Conservation (phyloP, 2,797 vertebrate species). For the Sebastes nivosus region DNA sequence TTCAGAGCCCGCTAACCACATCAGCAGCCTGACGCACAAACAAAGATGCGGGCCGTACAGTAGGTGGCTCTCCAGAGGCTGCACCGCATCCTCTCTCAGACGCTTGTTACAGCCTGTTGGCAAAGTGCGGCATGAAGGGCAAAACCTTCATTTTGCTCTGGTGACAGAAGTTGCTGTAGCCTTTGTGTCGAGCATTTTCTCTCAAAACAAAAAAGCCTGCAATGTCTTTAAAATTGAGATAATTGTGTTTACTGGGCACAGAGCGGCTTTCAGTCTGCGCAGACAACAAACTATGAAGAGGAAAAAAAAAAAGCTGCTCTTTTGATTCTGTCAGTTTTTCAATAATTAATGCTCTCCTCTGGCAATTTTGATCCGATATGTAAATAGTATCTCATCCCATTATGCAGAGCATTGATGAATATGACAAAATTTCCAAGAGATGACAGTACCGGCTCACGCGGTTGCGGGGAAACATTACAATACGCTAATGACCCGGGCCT, state of each 20-base stretch:
- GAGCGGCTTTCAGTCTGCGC: constrained; percentile 69
- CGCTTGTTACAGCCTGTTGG: constrained; percentile 52
- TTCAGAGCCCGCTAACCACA: constrained; percentile 54
- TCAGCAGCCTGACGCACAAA: constrained; percentile 49
- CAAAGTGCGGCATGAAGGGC: constrained; percentile 31
- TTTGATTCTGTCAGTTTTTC: constrained; percentile 81
- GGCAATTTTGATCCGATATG: constrained; percentile 79
- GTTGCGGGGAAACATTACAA: constrained; percentile 70
- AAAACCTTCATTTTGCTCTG: constrained; percentile 46
- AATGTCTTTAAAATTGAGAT: constrained; percentile 80
- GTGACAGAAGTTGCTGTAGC: constrained; percentile 47
- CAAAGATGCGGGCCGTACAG: constrained; percentile 26
- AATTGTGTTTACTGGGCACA: constrained; percentile 81
- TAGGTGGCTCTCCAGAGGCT: constrained; percentile 46
- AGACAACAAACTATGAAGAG: constrained; percentile 74
- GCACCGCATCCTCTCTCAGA: constrained; percentile 12
- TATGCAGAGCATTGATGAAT: constrained; percentile 75
- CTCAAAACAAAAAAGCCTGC: constrained; percentile 28
- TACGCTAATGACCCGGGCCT: constrained; percentile 76
- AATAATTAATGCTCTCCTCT: constrained; percentile 84
- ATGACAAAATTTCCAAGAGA: constrained; percentile 74
- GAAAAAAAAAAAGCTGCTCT: constrained; percentile 48
- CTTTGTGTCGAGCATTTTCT: constrained; percentile 55
- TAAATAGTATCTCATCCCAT: constrained; percentile 81
- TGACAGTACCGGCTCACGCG: constrained; percentile 69